Evolutionary conservation across 2,113 vertebrate genomes (phyloP).

Genomic region (Oriolus oriolus): DNA sequence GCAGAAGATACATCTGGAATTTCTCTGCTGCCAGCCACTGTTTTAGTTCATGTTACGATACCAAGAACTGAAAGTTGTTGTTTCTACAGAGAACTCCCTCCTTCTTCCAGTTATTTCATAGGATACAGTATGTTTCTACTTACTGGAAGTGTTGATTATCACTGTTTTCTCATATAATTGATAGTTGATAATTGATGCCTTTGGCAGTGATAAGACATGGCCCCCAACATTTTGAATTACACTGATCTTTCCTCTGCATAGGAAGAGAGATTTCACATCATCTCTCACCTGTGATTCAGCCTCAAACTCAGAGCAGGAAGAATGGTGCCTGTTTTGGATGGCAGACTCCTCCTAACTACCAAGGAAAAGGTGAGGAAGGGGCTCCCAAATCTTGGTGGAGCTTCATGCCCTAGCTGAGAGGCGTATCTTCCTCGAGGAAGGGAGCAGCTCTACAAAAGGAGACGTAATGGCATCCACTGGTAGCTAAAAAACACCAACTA

Average conservation of each 20-base stretch:
- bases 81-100: neutral
- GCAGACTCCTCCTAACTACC: neutral
- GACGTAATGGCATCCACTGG: accelerated
- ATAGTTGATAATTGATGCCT: neutral
- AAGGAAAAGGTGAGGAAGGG: neutral
- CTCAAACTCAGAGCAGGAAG: neutral
- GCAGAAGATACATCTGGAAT: neutral
- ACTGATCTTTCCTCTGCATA: neutral
- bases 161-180: neutral
- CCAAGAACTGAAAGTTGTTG: neutral
- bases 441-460: neutral
- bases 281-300: neutral
- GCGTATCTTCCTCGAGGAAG: neutral
- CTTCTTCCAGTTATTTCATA: neutral
- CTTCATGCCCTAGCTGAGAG: neutral
- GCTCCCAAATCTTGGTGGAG: neutral
- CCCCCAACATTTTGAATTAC: neutral
- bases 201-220: neutral
- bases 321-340: neutral
- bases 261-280: neutral
- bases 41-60: neutral
- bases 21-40: neutral
- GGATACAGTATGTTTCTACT: neutral
- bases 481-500: accelerated
- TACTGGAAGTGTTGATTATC: neutral